Evolutionary conservation across 2,888 invertebrate genomes (phyloP).

Genomic region (Ichneumoninae sp.): DNA sequence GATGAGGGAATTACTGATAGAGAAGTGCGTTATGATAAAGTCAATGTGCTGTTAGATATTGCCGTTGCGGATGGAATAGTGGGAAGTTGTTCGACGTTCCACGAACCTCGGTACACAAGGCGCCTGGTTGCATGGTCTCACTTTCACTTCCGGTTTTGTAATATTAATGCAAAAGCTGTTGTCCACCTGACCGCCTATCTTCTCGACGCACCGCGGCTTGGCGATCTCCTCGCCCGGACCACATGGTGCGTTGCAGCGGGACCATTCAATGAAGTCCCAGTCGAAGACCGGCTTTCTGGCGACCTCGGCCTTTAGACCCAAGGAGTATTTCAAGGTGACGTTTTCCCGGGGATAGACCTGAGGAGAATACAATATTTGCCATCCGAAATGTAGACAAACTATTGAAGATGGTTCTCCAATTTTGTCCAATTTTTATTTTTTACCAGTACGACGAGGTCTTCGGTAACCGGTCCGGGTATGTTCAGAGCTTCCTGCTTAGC

Average conservation of each 20-base stretch:
- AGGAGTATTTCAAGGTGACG: constrained; percentile 73
- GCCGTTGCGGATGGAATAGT: constrained; percentile 56
- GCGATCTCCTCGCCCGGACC: constrained; percentile 85
- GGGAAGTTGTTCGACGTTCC: constrained; percentile 55
- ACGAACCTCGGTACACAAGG: constrained; percentile 81
- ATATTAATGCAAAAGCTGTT: constrained; percentile 78
- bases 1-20: background rate
- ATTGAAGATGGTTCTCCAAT: background rate
- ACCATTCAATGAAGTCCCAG: constrained; percentile 86
- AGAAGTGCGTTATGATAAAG: constrained; percentile 38
- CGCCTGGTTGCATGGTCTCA: constrained; percentile 84
- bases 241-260: constrained; percentile 85
- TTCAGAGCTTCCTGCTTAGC: constrained; percentile 82
- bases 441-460: constrained; percentile 85
- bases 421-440: constrained; percentile 45
- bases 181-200: constrained; percentile 85
- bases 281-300: constrained; percentile 84
- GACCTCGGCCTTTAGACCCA: constrained; percentile 77
- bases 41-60: constrained; percentile 56
- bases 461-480: constrained; percentile 85
- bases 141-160: constrained; percentile 80
- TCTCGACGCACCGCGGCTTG: constrained; percentile 85
- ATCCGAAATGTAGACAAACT: background rate
- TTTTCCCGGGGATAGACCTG: constrained; percentile 73
- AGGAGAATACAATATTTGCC: background rate